Evolutionary conservation across 2,113 vertebrate species (phyloP).

Genomic region (Hemichromis elongatus): DNA sequence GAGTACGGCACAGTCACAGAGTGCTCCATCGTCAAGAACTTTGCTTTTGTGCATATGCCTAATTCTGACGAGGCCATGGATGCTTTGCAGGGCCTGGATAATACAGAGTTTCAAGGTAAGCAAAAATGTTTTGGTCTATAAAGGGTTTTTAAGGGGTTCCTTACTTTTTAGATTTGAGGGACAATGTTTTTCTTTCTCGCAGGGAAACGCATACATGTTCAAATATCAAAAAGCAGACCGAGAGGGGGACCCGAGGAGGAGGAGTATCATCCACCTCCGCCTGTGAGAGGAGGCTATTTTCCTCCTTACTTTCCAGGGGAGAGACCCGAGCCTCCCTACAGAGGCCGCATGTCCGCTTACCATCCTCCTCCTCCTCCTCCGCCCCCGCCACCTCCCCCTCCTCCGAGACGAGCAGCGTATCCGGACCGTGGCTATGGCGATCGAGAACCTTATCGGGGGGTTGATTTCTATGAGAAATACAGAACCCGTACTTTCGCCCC

Average conservation of each 20-base stretch:
- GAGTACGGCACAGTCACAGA: constrained; percentile 77
- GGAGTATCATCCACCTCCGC: constrained; percentile 80
- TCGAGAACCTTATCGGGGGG: constrained; percentile 75
- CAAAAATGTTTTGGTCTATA: rapidly evolving
- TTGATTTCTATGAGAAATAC: constrained; percentile 95
- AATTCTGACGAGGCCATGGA: constrained; percentile 78
- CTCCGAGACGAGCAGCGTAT: constrained; percentile 75
- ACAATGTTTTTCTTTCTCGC: constrained; percentile 65
- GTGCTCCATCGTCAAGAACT: constrained; percentile 77
- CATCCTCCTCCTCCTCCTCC: constrained; percentile 77
- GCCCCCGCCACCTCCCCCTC: constrained; percentile 65
- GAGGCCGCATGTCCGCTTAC: constrained; percentile 68
- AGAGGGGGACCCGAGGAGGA: constrained; percentile 86
- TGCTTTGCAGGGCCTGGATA: constrained; percentile 75
- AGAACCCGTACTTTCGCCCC: constrained; percentile 78
- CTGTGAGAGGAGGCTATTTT: constrained; percentile 85
- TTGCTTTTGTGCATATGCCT: constrained; percentile 79
- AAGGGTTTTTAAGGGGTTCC: neutral
- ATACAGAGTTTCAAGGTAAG: constrained; percentile 76
- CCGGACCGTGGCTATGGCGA: constrained; percentile 81
- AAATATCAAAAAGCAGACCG: constrained; percentile 88
- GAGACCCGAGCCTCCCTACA: constrained; percentile 76
- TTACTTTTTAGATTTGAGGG: neutral
- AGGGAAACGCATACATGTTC: constrained; percentile 96
- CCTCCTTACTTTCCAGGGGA: constrained; percentile 84